phyloP scores from a whole-genome alignment of 2,888 invertebrate species.

The Petrolisthes cinctipes region DNA sequence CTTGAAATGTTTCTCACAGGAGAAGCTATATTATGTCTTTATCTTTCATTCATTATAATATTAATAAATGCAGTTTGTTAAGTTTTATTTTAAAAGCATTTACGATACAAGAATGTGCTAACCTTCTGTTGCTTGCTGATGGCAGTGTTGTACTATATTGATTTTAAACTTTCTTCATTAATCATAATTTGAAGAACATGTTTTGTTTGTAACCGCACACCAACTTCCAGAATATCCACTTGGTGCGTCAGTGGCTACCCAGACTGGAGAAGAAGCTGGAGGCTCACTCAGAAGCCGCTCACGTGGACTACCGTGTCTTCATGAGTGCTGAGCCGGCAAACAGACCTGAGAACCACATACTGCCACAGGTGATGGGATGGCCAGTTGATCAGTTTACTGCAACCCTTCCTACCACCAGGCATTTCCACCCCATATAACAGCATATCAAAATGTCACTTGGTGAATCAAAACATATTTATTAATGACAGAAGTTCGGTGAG shows the following conservation, averaged over 20 bases:
- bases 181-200: no score
- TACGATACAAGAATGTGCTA: no score
- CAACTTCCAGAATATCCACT: slow-evolving; percentile 85
- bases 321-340: slow-evolving; percentile 95
- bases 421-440: not conserved
- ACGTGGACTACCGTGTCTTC: slow-evolving; percentile 86
- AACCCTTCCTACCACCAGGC: no score
- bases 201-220: not conserved
- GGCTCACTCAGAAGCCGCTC: slow-evolving; percentile 83
- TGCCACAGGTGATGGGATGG: slow-evolving; percentile 78
- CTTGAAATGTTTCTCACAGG: no score
- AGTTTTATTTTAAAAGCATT: no score
- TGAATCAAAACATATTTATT: not conserved
- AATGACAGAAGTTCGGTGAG: not conserved
- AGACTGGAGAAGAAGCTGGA: slow-evolving; percentile 92
- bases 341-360: slow-evolving; percentile 87
- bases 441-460: not conserved
- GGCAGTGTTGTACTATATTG: no score
- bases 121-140: no score
- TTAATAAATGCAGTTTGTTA: no score
- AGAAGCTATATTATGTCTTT: no score
- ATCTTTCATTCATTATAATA: no score
- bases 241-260: slow-evolving; percentile 94
- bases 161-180: no score
- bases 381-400: no score